These are phyloP conservation scores for Halcyon chelicuti DNA, from an alignment of 2,797 vertebrate species.

Conservation along the genomic window DNA sequence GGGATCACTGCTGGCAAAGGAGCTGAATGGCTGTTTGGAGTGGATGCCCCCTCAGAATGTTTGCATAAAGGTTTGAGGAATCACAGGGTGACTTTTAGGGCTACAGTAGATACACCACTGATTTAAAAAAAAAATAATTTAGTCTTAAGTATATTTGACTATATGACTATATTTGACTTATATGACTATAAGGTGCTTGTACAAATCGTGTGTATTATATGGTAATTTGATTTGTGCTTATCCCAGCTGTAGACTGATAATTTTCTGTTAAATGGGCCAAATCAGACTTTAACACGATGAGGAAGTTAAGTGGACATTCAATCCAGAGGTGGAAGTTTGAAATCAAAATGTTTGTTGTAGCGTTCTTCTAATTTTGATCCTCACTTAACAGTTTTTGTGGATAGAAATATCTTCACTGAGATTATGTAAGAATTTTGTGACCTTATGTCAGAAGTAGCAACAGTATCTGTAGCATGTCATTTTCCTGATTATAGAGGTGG, in stretches of 20 bases:
- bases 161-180: too few relatives aligned
- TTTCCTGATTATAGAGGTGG: background rate
- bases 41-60: background rate
- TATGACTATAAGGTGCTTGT: background rate
- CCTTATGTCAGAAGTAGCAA: background rate
- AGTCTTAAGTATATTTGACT: background rate
- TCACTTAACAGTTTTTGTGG: background rate
- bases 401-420: background rate
- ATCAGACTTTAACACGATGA: background rate
- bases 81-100: background rate
- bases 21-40: background rate
- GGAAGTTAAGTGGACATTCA: background rate
- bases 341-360: accelerated
- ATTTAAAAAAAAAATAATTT: background rate
- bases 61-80: background rate
- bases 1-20: background rate
- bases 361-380: background rate
- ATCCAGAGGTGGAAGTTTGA: background rate
- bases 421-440: background rate
- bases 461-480: background rate
- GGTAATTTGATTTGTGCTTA: background rate
- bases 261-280: background rate
- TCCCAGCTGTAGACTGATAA: background rate
- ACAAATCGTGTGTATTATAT: background rate
- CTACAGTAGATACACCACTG: background rate